phyloP scores from a whole-genome alignment of 2,888 invertebrate genomes.

The Disparrhopalites patrizii region DNA sequence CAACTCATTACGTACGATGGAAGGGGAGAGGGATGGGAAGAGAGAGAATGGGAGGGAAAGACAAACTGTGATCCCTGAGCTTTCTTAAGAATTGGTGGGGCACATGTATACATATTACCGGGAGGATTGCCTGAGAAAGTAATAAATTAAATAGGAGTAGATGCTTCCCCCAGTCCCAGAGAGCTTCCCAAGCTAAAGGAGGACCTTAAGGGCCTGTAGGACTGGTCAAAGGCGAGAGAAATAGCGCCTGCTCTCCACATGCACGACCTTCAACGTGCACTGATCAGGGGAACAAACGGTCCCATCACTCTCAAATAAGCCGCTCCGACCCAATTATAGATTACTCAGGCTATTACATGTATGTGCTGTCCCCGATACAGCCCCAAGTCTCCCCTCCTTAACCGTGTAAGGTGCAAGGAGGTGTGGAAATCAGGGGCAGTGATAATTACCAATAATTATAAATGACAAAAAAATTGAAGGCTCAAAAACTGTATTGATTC shows the following conservation, averaged over 20 bases:
- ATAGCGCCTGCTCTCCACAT: constrained; percentile 30
- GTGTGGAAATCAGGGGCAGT: too few relatives aligned
- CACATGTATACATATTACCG: neutral
- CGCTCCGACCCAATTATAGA: constrained; percentile 28
- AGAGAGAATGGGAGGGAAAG: constrained; percentile 14
- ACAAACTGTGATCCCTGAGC: too few relatives aligned
- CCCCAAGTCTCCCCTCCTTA: too few relatives aligned
- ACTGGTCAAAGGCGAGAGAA: constrained; percentile 7
- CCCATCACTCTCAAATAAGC: constrained; percentile 26
- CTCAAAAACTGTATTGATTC: too few relatives aligned
- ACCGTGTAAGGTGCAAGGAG: too few relatives aligned
- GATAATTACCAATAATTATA: too few relatives aligned
- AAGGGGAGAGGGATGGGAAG: neutral
- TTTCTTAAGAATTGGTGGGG: too few relatives aligned
- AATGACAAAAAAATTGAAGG: too few relatives aligned
- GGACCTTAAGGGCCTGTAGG: neutral
- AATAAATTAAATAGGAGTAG: neutral
- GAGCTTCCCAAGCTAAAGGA: neutral
- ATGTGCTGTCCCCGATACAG: too few relatives aligned
- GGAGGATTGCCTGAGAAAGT: too few relatives aligned
- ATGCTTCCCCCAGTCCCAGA: neutral
- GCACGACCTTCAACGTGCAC: constrained; percentile 19
- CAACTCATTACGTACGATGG: neutral
- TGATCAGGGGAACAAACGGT: constrained; percentile 20
- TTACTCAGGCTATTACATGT: too few relatives aligned